Conservation (phyloP, 2,888 invertebrate genomes). For the Tiphia femorata region DNA sequence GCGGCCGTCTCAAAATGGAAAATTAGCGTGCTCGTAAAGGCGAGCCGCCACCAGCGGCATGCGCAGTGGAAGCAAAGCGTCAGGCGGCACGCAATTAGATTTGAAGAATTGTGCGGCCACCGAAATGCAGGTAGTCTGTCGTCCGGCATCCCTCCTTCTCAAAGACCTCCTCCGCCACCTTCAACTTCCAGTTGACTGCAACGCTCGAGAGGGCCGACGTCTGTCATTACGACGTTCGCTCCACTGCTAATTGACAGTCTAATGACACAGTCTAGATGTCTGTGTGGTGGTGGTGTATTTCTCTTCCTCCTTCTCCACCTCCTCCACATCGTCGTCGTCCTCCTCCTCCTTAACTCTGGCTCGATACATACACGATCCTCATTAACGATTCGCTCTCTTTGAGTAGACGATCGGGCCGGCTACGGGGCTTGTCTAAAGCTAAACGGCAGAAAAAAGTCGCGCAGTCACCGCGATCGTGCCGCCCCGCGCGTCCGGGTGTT, state of each 20-base stretch:
- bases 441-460: constrained; percentile 42
- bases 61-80: too few species aligned
- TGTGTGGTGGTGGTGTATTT: too few species aligned
- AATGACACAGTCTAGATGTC: constrained; percentile 53
- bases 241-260: constrained; percentile 56
- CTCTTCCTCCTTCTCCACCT: background rate
- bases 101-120: constrained; percentile 21
- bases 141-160: background rate
- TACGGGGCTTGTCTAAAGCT: constrained; percentile 41
- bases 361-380: constrained; percentile 36
- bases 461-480: constrained; percentile 38
- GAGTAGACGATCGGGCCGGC: constrained; percentile 17
- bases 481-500: too few species aligned
- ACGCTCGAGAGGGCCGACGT: constrained; percentile 30
- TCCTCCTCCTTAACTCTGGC: background rate
- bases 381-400: constrained; percentile 52
- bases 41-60: too few species aligned
- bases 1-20: constrained; percentile 11
- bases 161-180: too few species aligned
- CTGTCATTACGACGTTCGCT: constrained; percentile 45
- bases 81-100: constrained; percentile 18
- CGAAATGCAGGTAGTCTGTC: constrained; percentile 31
- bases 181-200: constrained; percentile 7
- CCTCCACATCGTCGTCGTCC: background rate
- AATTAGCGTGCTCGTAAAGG: constrained; percentile 7